Evolutionary conservation across 2,797 vertebrate species (phyloP), one percentile per base, ranked within the genome.

Genomic region (Silurus lanzhouensis): DNA sequence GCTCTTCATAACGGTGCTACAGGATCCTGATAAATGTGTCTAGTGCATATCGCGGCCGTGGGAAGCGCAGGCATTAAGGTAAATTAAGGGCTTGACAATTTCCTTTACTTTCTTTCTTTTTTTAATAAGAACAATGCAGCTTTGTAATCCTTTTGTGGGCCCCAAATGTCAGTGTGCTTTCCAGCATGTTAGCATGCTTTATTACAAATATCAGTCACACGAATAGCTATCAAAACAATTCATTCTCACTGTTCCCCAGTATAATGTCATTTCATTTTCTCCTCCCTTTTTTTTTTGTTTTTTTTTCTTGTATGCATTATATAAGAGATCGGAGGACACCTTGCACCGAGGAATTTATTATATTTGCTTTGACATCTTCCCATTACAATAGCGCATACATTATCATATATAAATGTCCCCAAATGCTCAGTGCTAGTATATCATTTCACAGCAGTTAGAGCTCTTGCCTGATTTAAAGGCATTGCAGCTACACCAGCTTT

Each of bases 11-110:
- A 95, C 94, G 92, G 92, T 92, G 91, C 90, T 91, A 92, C 92
- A 92, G 93, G 93, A 94, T 95, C 93, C 92, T 93, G 93, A 95
- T 95, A 94, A 94, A 95, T 94, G 92, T 93, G 92, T 92, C 87
- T 94, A 93, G 94, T 94, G 93, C 92, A 91, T 95, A 93, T 94
- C 93, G 92, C 92, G 90, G 94, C 93, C 92, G 83, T 90, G 93
- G 92, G 93, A 90, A 91, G 89, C 92, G 90, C 89, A 90, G 90
- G 90, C 91, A 91, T 94, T 92, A 93, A 90, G 91, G 89, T 92
- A 89, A 93, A 93, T 93, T 92, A 91, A 94, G 92, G 91, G 92
- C 57, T 72, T 83, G 81, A 78, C 38, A 58, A 71, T 83, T 80
- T 71, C 22, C 77, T 85, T 85, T 92, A 22, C 77, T 71, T 52